A percentile compares a stretch with the other conserved stretches of the same genome.
Conservation (phyloP, 2,113 vertebrate genomes). For the Grammomys surdaster region DNA sequence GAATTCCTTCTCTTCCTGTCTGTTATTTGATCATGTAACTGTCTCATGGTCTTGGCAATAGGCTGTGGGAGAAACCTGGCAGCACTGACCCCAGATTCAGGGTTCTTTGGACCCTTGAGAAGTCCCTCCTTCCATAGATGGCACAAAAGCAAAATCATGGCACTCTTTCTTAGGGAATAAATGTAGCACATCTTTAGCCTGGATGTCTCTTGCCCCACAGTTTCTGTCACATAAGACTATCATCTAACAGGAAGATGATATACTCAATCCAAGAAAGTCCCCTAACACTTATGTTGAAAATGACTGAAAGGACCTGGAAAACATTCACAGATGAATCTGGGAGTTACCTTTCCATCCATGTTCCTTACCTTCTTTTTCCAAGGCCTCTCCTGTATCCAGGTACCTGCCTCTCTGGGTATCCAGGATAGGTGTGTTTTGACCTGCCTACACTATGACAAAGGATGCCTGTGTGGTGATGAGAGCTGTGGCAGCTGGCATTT, state of each 20-base stretch:
- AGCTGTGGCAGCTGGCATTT: not conserved
- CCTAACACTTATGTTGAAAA: not conserved
- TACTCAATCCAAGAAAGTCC: not conserved
- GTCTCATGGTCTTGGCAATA: not conserved
- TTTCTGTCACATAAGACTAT: not conserved
- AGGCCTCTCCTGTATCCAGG: not conserved
- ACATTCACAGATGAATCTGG: not conserved
- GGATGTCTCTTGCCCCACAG: rapidly evolving
- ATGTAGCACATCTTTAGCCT: not conserved
- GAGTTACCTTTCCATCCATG: not conserved
- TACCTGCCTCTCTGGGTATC: rapidly evolving
- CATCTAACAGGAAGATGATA: not conserved
- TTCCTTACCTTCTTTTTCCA: rapidly evolving
- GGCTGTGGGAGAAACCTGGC: not conserved
- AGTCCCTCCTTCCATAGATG: not conserved
- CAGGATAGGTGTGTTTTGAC: not conserved
- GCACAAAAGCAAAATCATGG: not conserved
- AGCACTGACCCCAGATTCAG: no score
- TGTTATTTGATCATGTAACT: not conserved
- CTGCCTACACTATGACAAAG: rapidly evolving
- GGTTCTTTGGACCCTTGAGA: not conserved
- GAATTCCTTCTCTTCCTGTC: not conserved
- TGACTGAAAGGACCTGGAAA: not conserved
- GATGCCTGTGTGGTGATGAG: not conserved
- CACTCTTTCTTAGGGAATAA: not conserved